Percentiles rank a stretch among this genome's conserved stretches.
phyloP scores from a whole-genome alignment of 2,797 vertebrate genomes.

The Tragelaphus eurycerus region DNA sequence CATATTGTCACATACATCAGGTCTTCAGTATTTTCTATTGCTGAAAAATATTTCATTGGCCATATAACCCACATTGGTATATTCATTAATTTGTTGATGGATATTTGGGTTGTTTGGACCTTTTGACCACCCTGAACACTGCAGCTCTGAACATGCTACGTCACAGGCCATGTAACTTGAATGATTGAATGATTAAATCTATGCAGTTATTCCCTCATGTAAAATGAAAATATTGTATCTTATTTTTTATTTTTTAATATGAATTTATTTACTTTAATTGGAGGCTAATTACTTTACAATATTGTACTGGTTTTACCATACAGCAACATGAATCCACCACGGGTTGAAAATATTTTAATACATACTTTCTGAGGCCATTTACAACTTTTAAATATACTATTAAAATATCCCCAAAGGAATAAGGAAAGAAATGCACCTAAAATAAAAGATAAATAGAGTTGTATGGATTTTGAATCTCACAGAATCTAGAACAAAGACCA shows the following conservation, averaged over 20 bases:
- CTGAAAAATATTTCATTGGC: not conserved
- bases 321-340: too few relatives aligned
- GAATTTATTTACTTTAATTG: too few relatives aligned
- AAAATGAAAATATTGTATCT: not conserved
- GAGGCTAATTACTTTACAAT: too few relatives aligned
- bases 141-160: not conserved
- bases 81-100: not conserved
- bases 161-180: not conserved
- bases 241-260: too few relatives aligned
- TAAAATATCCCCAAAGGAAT: not conserved
- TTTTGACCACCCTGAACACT: not conserved
- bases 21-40: not conserved
- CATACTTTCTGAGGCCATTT: not conserved
- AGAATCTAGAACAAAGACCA: not conserved
- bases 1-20: not conserved
- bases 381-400: not conserved
- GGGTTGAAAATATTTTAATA: not conserved
- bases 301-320: too few relatives aligned
- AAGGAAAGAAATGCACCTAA: not conserved
- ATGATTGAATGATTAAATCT: not conserved
- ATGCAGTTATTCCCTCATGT: not conserved
- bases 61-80: not conserved
- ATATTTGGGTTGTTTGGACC: not conserved
- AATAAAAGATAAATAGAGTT: not conserved
- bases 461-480: not conserved